Conservation (phyloP, 2,888 invertebrate genomes). For the Drosophila prolongata region DNA sequence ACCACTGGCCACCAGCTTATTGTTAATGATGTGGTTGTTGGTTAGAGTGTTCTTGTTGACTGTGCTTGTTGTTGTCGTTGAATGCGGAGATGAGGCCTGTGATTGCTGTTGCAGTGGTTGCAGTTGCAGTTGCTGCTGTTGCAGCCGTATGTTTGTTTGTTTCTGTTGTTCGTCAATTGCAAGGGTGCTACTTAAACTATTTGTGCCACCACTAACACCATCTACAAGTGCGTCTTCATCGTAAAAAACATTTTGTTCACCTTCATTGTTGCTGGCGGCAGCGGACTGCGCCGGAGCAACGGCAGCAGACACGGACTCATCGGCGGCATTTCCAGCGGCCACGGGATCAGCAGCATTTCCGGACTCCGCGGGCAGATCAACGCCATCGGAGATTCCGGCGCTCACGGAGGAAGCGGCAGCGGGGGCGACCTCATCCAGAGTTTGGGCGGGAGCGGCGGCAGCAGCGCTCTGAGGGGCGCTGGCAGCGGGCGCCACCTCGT, state of each 20-base stretch:
- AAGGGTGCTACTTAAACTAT: conserved; percentile 79
- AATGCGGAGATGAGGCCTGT: conserved; percentile 59
- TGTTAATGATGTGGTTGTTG: conserved; percentile 49
- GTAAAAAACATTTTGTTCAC: conserved; percentile 85
- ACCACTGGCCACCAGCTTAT: conserved; percentile 50
- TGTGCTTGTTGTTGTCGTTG: conserved; percentile 46
- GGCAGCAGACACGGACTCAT: conserved; percentile 55
- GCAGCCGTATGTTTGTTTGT: conserved; percentile 59
- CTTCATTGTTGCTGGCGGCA: conserved; percentile 82
- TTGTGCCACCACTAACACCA: conserved; percentile 79
- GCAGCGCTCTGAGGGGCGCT: conserved; percentile 83
- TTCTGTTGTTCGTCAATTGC: conserved; percentile 72
- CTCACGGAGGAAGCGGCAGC: conserved; percentile 60
- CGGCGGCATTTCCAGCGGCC: conserved; percentile 67
- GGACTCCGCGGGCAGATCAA: conserved; percentile 79
- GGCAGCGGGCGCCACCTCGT: conserved; percentile 85
- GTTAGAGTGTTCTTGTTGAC: conserved; percentile 66
- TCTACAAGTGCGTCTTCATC: conserved; percentile 84
- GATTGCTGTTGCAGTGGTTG: conserved; percentile 33
- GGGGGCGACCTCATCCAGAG: conserved; percentile 67
- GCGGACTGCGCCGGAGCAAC: conserved; percentile 48
- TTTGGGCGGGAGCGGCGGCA: conserved; percentile 85
- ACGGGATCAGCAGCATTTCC: conserved; percentile 67
- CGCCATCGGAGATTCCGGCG: conserved; percentile 79
- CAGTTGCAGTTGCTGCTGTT: conserved; percentile 44